Evolutionary conservation across 1,140 invertebrate genomes (phyloP).

Genomic region (Drosophila rufa): DNA sequence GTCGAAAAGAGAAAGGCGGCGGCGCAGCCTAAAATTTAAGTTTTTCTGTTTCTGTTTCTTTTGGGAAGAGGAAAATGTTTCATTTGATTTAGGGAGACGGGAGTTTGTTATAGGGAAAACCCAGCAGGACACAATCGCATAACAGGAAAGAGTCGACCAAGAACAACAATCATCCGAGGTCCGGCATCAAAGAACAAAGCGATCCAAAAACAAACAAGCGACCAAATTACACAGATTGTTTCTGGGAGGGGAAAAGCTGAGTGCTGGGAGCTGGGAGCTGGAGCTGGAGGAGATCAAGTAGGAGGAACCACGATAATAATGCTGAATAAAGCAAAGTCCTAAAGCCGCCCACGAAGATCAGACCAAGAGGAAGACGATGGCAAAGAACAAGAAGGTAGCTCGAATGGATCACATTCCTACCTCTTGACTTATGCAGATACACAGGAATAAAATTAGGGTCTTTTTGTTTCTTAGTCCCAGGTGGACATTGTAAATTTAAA

Average conservation of each 20-base stretch:
- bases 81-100: slow-evolving; percentile 65
- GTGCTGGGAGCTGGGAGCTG: background rate
- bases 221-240: slow-evolving; percentile 55
- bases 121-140: slow-evolving; percentile 70
- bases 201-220: slow-evolving; percentile 53
- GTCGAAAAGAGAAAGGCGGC: slow-evolving; percentile 66
- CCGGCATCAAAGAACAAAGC: slow-evolving; percentile 51
- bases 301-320: slow-evolving; percentile 53
- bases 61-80: slow-evolving; percentile 29
- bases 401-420: slow-evolving; percentile 26
- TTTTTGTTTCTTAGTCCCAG: too few species aligned
- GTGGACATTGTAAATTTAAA: too few species aligned
- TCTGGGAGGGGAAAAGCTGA: slow-evolving; percentile 8
- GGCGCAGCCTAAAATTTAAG: slow-evolving; percentile 6
- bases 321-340: slow-evolving; percentile 43
- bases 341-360: slow-evolving; percentile 61
- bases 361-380: slow-evolving; percentile 10
- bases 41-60: background rate
- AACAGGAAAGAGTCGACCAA: slow-evolving; percentile 55
- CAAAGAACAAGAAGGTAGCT: slow-evolving; percentile 38
- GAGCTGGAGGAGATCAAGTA: slow-evolving; percentile 18
- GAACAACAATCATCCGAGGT: slow-evolving; percentile 28
- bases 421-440: slow-evolving; percentile 4
- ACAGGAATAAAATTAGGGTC: background rate
- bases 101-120: slow-evolving; percentile 21